Conservation (phyloP, 1,140 invertebrate species). For the Neodiprion pinetum region DNA sequence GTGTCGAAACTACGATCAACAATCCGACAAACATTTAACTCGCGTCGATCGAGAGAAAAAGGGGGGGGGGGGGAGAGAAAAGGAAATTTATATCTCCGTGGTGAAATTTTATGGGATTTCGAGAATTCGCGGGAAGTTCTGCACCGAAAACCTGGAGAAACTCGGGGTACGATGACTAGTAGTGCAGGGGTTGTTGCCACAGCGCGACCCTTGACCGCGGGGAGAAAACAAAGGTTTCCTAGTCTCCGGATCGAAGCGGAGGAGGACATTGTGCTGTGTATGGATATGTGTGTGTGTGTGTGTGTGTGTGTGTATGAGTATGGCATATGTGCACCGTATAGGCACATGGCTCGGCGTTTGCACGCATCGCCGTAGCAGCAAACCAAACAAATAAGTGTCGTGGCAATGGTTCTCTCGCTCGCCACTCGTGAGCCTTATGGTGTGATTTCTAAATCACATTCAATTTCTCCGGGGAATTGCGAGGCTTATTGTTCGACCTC, state of each 20-base stretch:
- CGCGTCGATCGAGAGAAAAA: conserved; percentile 6
- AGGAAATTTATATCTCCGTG: not conserved
- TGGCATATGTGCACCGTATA: not conserved
- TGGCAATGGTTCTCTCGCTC: not conserved
- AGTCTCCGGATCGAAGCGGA: conserved; percentile 27
- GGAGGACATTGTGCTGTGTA: conserved; percentile 7
- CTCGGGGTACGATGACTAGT: not conserved
- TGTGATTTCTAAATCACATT: conserved; percentile 44
- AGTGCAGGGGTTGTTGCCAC: conserved; percentile 8
- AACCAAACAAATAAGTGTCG: conserved; percentile 1
- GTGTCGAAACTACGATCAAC: too few species aligned
- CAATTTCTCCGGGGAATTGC: conserved; percentile 24
- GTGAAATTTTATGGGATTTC: not conserved
- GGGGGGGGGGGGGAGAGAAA: not conserved
- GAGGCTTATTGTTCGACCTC: conserved; percentile 12
- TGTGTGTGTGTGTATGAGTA: not conserved
- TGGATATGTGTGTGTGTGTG: conserved; percentile 5
- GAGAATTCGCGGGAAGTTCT: conserved; percentile 15
- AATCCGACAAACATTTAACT: too few species aligned
- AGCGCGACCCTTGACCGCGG: conserved; percentile 18
- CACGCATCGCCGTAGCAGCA: conserved; percentile 17
- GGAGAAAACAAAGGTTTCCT: conserved; percentile 47
- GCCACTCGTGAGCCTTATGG: conserved; percentile 34
- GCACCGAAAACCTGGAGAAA: conserved; percentile 15
- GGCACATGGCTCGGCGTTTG: not conserved